phyloP scores from a whole-genome alignment of 2,888 invertebrate species.

The Phyto melanocephala region DNA sequence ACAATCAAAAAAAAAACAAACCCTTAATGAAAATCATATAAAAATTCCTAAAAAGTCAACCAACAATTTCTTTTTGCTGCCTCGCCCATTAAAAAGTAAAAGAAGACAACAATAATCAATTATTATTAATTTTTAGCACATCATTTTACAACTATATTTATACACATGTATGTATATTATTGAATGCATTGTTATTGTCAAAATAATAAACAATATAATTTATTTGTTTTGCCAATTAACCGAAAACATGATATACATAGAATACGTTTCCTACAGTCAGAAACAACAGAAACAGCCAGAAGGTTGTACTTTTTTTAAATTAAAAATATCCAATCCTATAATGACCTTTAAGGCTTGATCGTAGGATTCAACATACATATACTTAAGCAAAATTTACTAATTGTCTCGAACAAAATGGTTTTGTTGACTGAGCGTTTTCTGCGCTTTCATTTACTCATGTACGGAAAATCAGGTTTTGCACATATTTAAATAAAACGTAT shows the following conservation, averaged over 20 bases:
- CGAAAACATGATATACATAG: not conserved
- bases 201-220: constrained; percentile 41
- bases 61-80: not conserved
- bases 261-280: not conserved
- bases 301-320: too few relatives aligned
- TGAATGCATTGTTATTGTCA: not conserved
- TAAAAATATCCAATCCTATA: too few relatives aligned
- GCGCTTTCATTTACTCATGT: too few relatives aligned
- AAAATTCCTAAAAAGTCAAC: not conserved
- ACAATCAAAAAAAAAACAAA: not conserved
- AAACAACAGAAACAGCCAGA: too few relatives aligned
- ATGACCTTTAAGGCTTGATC: too few relatives aligned
- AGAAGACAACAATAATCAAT: constrained; percentile 18
- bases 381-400: too few relatives aligned
- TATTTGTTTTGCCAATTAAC: constrained; percentile 37
- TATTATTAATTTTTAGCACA: constrained; percentile 27
- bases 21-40: not conserved
- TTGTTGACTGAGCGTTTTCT: too few relatives aligned
- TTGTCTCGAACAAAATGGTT: too few relatives aligned
- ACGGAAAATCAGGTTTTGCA: too few relatives aligned
- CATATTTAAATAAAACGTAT: too few relatives aligned
- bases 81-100: not conserved
- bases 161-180: too few relatives aligned
- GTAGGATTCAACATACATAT: too few relatives aligned
- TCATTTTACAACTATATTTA: constrained; percentile 1